Evolutionary conservation across 2,888 invertebrate species (phyloP).

Genomic region (Cecidostiba fungosa): DNA sequence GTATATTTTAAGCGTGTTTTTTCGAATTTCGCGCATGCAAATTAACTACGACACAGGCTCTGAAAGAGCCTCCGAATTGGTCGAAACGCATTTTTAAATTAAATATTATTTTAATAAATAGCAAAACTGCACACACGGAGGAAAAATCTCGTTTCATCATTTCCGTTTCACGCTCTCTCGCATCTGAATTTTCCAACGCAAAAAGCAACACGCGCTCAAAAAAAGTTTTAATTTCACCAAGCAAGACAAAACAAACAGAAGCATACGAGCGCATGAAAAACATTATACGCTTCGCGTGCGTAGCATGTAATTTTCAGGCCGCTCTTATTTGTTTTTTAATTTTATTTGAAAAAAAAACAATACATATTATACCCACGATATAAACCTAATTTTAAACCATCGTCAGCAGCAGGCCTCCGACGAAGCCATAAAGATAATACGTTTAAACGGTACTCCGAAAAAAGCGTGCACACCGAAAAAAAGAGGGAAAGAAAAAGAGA

Average conservation of each 20-base stretch:
- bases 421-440: not conserved
- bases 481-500: not conserved
- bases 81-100: not conserved
- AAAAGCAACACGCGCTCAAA: not conserved
- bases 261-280: not conserved
- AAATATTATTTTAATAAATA: not conserved
- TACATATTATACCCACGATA: not conserved
- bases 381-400: not conserved
- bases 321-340: not conserved
- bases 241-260: not conserved
- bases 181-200: not conserved
- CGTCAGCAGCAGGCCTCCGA: not conserved
- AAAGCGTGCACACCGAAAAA: not conserved
- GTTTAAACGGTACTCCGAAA: not conserved
- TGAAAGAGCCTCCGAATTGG: not conserved
- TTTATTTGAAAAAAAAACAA: conserved; percentile 26
- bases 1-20: too few species aligned
- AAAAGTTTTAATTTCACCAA: conserved; percentile 8
- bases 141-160: conserved; percentile 2
- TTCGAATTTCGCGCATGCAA: not conserved
- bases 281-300: too few species aligned
- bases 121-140: not conserved
- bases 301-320: not conserved
- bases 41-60: not conserved
- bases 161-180: not conserved